Percentiles rank a stretch among this genome's conserved stretches.
Evolutionary conservation across 2,888 invertebrate genomes (phyloP).

Genomic region (Quadroppia sp.): DNA sequence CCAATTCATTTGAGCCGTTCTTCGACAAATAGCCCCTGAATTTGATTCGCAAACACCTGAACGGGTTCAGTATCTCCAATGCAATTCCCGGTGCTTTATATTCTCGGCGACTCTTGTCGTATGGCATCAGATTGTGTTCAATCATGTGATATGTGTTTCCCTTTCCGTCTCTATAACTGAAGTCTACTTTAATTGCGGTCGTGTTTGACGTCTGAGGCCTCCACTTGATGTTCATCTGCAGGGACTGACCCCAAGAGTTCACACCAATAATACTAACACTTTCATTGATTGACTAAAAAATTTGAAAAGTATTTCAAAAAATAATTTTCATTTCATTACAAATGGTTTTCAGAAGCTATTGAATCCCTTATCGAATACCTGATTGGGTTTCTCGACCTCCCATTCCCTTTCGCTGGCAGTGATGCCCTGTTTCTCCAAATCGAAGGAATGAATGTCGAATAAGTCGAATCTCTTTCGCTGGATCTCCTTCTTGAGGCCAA

Average conservation of each 20-base stretch:
- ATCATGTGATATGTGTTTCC: background rate
- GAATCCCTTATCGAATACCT: too few relatives aligned
- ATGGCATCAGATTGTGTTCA: background rate
- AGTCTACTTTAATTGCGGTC: background rate
- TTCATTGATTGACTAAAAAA: background rate
- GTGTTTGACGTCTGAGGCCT: slow-evolving; percentile 7
- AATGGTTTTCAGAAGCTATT: too few relatives aligned
- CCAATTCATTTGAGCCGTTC: background rate
- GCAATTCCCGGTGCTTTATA: slow-evolving; percentile 23
- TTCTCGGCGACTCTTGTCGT: background rate
- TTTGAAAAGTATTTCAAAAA: too few relatives aligned
- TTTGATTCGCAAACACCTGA: slow-evolving; percentile 30
- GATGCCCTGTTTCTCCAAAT: too few relatives aligned
- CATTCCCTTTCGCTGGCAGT: too few relatives aligned
- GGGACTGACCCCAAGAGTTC: slow-evolving; percentile 18
- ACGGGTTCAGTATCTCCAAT: slow-evolving; percentile 18
- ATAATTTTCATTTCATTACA: too few relatives aligned
- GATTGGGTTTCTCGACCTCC: too few relatives aligned
- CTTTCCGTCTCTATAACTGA: slow-evolving; percentile 21
- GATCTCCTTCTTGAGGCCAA: too few relatives aligned
- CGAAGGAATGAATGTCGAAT: too few relatives aligned
- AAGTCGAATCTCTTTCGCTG: too few relatives aligned
- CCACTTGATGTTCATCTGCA: slow-evolving; percentile 16
- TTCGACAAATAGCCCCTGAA: slow-evolving; percentile 21
- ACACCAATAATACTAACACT: background rate